Evolutionary conservation across 2,888 invertebrate species (phyloP).

Genomic region (Stramonita haemastoma): DNA sequence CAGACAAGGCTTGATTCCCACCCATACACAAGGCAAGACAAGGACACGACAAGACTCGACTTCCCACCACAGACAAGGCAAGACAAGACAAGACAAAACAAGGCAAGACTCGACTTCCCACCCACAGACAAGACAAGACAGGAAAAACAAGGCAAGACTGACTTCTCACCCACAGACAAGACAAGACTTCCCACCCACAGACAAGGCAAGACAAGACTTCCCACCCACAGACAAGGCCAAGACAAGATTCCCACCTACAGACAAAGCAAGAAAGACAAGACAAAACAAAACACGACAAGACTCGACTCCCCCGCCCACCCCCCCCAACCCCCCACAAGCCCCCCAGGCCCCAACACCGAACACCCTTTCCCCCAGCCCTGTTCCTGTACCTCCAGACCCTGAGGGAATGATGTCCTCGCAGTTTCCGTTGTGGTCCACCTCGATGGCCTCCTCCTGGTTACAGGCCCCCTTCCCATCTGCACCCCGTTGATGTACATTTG

Average conservation of each 20-base stretch:
- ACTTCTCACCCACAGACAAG: too few relatives aligned
- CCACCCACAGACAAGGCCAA: neutral
- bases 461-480: conserved; percentile 89
- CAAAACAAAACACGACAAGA: too few relatives aligned
- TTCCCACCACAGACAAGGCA: too few relatives aligned
- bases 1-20: too few relatives aligned
- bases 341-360: neutral
- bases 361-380: neutral
- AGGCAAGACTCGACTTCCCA: neutral
- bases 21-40: too few relatives aligned
- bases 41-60: too few relatives aligned
- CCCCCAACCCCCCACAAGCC: too few relatives aligned
- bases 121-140: neutral
- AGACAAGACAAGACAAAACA: neutral
- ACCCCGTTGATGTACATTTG: conserved; percentile 90
- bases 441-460: conserved; percentile 81
- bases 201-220: neutral
- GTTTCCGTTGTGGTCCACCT: conserved; percentile 77
- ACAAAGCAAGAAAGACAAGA: too few relatives aligned
- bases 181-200: neutral
- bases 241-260: neutral
- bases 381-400: conserved; percentile 57
- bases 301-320: too few relatives aligned
- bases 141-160: too few relatives aligned
- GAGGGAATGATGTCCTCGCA: conserved; percentile 69